These are phyloP conservation scores for Ecdyonurus torrentis DNA, from an alignment of 2,888 invertebrate species.

Conservation along the genomic window DNA sequence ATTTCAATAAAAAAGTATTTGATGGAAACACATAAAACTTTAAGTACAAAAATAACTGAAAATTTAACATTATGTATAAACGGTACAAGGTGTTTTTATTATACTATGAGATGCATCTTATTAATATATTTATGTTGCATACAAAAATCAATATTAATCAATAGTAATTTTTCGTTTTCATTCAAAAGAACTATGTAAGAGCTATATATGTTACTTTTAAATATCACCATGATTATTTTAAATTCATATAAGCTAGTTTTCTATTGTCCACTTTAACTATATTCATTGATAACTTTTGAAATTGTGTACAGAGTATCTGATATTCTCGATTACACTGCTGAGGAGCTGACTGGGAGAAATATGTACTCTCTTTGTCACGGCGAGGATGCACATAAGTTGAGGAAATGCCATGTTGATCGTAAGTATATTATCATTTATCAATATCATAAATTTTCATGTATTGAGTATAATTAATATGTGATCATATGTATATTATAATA, in stretches of 20 bases:
- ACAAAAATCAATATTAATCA: too few relatives aligned
- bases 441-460: too few relatives aligned
- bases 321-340: conserved; percentile 80
- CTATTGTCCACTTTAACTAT: not conserved
- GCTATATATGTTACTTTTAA: not conserved
- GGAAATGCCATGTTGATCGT: conserved; percentile 92
- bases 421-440: conserved; percentile 34
- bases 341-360: conserved; percentile 85
- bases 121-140: too few relatives aligned
- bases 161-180: not conserved
- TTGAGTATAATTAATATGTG: too few relatives aligned
- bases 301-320: conserved; percentile 61
- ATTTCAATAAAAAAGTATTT: too few relatives aligned
- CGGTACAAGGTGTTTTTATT: too few relatives aligned
- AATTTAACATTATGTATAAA: too few relatives aligned
- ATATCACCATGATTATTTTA: not conserved
- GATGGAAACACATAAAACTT: too few relatives aligned
- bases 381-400: conserved; percentile 83
- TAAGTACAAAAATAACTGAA: too few relatives aligned
- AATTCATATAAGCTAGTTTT: not conserved
- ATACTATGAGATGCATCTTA: too few relatives aligned
- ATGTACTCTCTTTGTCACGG: conserved; percentile 90
- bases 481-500: too few relatives aligned
- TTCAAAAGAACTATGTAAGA: not conserved
- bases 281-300: not conserved